phyloP scores from a whole-genome alignment of 2,113 vertebrate species.

The Rhinoptilus africanus region DNA sequence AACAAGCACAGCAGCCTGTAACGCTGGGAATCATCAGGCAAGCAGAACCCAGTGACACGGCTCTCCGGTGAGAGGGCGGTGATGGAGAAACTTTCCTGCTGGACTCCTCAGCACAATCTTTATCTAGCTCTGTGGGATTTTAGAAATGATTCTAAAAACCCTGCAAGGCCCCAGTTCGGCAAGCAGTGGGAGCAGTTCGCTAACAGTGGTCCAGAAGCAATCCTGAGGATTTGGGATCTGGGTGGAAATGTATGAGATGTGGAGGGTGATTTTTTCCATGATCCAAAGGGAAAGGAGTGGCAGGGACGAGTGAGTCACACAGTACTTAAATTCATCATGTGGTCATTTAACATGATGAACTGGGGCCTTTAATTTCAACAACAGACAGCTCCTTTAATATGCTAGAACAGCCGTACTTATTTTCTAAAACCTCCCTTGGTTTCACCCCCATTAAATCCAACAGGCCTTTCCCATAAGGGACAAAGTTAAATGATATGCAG shows the following conservation, averaged over 20 bases:
- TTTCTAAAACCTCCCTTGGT: not conserved
- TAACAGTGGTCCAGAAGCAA: not conserved
- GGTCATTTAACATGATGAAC: constrained; percentile 10
- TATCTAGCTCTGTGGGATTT: not conserved
- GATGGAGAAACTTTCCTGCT: not conserved
- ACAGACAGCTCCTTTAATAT: not conserved
- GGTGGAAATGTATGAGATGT: not conserved
- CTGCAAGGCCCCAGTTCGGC: not conserved
- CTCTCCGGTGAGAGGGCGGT: not conserved
- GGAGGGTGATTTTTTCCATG: not conserved
- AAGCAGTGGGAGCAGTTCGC: not conserved
- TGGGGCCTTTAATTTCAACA: constrained; percentile 17
- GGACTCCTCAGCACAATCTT: not conserved
- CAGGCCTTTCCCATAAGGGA: not conserved
- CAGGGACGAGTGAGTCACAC: constrained; percentile 23
- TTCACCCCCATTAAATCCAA: constrained; percentile 47
- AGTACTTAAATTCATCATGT: not conserved
- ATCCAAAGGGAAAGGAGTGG: constrained; percentile 22
- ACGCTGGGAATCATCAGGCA: not conserved
- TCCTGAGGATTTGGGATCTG: not conserved
- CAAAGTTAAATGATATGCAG: not conserved
- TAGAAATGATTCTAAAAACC: not conserved
- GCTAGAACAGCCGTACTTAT: not conserved
- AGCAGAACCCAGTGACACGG: not conserved
- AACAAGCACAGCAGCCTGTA: not conserved